Base-by-base conservation (phyloP, 2,888 invertebrate species). In the Dasypogon diadema region DNA sequence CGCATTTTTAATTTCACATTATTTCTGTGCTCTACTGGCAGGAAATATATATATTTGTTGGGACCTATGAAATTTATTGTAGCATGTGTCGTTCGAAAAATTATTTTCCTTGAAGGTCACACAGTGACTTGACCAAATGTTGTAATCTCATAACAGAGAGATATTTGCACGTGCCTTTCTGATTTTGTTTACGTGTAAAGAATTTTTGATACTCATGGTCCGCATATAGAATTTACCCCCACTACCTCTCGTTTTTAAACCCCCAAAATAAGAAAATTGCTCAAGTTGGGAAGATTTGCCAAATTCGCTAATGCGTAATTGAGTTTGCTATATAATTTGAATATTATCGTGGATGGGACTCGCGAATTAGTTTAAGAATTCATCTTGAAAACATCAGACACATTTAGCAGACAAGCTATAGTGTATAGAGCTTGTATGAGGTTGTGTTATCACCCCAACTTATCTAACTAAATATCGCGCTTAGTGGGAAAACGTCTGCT, bases 251-350 rank as follows among this genome's bases (percentile, higher is more conserved):
- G 21, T 10, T 12, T 37, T 3, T 10, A 16, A n/a, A 30, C 21
- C 60, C 37, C 12, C 42, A 42, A 18, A 37, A 60, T 60, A 37
- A 60, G 34, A 18, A 60, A 60, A 60, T 37, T 60, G n/a, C 60
- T 60, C 60, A 42, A 37, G 60, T 42, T 42, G 37, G 37, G 37
- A 37, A 60, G 34, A 21, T 18, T 18, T 60, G 60, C 60, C 60
- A 42, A 37, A n/a, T 37, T 60, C 10, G 42, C 2, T 60, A 60
- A 21, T 37, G 60, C 60, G 60, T 37, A 60, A 37, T 60, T 60
- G 60, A 30, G 60, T 60, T 12, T 37, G 60, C 18, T 37, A 37
- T 21, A 37, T 60, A 3, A 60, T 60, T 60, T 37, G 18, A 60
- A 37, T 34, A 21, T 8, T 42, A 42, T 60, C 37, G 18, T 18